Evolutionary conservation across 2,888 invertebrate species (phyloP).

Genomic region (Aquatica leii): DNA sequence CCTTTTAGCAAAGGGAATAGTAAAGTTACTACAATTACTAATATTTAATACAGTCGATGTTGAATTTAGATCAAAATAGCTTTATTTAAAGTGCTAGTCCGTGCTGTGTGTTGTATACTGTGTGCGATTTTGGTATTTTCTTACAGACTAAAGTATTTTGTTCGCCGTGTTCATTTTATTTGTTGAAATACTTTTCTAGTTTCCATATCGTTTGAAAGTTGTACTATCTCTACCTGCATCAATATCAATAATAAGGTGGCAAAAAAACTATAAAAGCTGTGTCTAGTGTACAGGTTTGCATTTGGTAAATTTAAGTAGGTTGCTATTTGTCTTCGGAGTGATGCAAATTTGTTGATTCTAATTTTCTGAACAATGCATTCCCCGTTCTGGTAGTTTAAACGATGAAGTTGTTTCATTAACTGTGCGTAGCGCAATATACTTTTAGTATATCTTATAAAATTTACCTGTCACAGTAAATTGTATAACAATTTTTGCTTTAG

Average conservation of each 20-base stretch:
- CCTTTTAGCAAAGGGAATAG: not conserved
- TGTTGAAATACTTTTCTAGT: too few species aligned
- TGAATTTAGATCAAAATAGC: conserved; percentile 1
- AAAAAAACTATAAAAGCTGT: too few species aligned
- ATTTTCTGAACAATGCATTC: too few species aligned
- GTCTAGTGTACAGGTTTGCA: too few species aligned
- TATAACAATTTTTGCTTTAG: conserved; percentile 29
- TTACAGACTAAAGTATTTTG: not conserved
- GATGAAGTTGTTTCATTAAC: too few species aligned
- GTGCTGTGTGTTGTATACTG: not conserved
- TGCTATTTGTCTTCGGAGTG: not conserved
- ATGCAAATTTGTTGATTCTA: too few species aligned
- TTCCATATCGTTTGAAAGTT: too few species aligned
- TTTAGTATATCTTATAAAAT: not conserved
- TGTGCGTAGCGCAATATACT: conserved; percentile 20
- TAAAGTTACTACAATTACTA: not conserved
- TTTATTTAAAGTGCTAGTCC: not conserved
- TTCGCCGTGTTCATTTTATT: not conserved
- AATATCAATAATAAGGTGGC: too few species aligned
- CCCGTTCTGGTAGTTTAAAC: too few species aligned
- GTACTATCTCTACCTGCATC: too few species aligned
- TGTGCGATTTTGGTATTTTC: not conserved
- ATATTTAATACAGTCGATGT: not conserved
- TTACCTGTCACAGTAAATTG: conserved; percentile 32
- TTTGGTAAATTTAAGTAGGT: not conserved